These are phyloP conservation scores for Dermolepida albohirtum DNA, from an alignment of 2,888 invertebrate species.

Conservation along the genomic window DNA sequence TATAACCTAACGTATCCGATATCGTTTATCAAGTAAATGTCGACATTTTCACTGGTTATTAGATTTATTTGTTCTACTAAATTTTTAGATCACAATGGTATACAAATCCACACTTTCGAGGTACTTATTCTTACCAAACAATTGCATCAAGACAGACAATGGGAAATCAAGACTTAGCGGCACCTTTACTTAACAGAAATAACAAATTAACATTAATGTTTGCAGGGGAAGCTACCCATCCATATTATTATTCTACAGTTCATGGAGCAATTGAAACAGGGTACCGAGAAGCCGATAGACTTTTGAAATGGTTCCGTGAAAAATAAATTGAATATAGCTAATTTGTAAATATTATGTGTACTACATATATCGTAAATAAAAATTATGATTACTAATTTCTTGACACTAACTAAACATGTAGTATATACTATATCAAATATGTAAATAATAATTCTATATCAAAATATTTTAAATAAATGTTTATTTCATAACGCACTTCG, in stretches of 20 bases:
- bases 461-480: too few species aligned
- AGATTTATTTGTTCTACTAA: background rate
- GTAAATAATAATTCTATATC: too few species aligned
- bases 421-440: too few species aligned
- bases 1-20: conserved; percentile 66
- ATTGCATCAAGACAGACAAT: conserved; percentile 39
- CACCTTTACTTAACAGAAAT: conserved; percentile 60
- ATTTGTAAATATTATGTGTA: background rate
- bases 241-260: conserved; percentile 62
- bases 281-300: conserved; percentile 63
- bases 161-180: conserved; percentile 30
- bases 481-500: too few species aligned
- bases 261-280: conserved; percentile 66
- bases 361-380: conserved; percentile 54
- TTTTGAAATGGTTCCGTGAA: conserved; percentile 44
- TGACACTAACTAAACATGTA: too few species aligned
- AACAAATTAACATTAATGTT: conserved; percentile 67
- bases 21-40: conserved; percentile 52
- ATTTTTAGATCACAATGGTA: conserved; percentile 74
- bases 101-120: conserved; percentile 71
- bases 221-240: conserved; percentile 69
- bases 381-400: too few species aligned
- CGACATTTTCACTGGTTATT: background rate
- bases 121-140: conserved; percentile 49
- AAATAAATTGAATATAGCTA: background rate